Conservation (phyloP, 1,140 invertebrate species). For the Bradysia coprophila region DNA sequence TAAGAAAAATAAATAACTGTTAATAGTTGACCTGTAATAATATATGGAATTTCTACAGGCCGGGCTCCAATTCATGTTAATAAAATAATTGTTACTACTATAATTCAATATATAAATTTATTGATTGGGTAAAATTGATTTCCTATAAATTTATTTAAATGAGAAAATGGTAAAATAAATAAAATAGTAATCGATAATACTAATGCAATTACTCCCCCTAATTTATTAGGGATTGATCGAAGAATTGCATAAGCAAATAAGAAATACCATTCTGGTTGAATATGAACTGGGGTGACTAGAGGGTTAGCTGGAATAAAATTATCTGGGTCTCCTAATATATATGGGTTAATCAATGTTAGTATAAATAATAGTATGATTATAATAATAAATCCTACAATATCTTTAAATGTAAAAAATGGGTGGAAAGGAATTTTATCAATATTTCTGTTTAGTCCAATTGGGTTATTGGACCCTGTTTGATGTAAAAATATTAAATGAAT, state of each 20-base stretch:
- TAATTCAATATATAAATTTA: conserved; percentile 36
- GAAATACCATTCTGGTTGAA: conserved; percentile 62
- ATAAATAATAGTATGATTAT: conserved; percentile 26
- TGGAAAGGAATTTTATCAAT: conserved; percentile 40
- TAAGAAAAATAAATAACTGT: conserved; percentile 35
- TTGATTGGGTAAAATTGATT: conserved; percentile 33
- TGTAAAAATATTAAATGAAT: conserved; percentile 41
- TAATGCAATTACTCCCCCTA: conserved; percentile 48
- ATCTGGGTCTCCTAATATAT: conserved; percentile 40
- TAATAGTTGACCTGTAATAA: conserved; percentile 34
- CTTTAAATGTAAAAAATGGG: conserved; percentile 37
- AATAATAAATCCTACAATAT: conserved; percentile 33
- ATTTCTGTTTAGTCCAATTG: conserved; percentile 34
- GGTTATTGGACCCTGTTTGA: conserved; percentile 38
- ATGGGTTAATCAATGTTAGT: conserved; percentile 30
- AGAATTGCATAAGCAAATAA: conserved; percentile 57
- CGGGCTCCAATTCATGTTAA: conserved; percentile 45
- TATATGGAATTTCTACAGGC: conserved; percentile 38
- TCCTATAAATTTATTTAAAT: conserved; percentile 30
- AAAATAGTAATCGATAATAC: conserved; percentile 40
- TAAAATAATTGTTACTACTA: conserved; percentile 30
- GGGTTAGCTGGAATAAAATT: conserved; percentile 49
- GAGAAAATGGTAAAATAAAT: conserved; percentile 29
- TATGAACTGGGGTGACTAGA: conserved; percentile 46
- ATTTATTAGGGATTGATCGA: conserved; percentile 52